A percentile compares a stretch with the other conserved stretches of the same genome.
phyloP scores from a whole-genome alignment of 2,888 invertebrate genomes.

The Keiferia lycopersicella region DNA sequence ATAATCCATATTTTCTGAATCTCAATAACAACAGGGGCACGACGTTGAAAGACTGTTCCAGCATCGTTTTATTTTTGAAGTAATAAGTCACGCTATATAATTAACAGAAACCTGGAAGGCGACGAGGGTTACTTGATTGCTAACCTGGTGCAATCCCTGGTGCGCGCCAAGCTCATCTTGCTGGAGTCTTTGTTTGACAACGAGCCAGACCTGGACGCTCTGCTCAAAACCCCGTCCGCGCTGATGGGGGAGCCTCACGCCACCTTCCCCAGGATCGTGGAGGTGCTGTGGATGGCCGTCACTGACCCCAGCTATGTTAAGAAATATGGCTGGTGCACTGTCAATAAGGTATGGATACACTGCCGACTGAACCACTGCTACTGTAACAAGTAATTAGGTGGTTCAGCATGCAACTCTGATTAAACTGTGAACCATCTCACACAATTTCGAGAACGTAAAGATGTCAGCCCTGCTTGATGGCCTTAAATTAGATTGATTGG shows the following conservation, averaged over 20 bases:
- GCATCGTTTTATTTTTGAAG: too few species aligned
- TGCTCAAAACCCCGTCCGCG: constrained; percentile 61
- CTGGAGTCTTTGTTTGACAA: constrained; percentile 58
- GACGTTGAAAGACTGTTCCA: too few species aligned
- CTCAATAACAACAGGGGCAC: too few species aligned
- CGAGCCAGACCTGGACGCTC: constrained; percentile 62
- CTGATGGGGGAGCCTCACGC: constrained; percentile 68
- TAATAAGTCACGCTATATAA: neutral
- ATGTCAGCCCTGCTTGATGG: too few species aligned
- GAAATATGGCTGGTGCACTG: constrained; percentile 64
- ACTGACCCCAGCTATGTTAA: constrained; percentile 57
- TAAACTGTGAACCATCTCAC: too few species aligned
- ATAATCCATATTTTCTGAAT: too few species aligned
- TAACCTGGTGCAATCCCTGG: constrained; percentile 54
- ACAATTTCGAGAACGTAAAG: too few species aligned
- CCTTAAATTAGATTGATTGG: too few species aligned
- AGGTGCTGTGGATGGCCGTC: constrained; percentile 61
- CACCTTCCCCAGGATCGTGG: constrained; percentile 64
- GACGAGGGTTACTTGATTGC: constrained; percentile 56
- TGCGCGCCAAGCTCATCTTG: constrained; percentile 57
- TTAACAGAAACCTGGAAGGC: constrained; percentile 65
- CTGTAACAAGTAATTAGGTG: too few species aligned
- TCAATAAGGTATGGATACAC: constrained; percentile 48
- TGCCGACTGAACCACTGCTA: too few species aligned
- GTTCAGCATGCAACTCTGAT: too few species aligned